Evolutionary conservation across 1,140 invertebrate genomes (phyloP).

Genomic region (Drosophila tani): DNA sequence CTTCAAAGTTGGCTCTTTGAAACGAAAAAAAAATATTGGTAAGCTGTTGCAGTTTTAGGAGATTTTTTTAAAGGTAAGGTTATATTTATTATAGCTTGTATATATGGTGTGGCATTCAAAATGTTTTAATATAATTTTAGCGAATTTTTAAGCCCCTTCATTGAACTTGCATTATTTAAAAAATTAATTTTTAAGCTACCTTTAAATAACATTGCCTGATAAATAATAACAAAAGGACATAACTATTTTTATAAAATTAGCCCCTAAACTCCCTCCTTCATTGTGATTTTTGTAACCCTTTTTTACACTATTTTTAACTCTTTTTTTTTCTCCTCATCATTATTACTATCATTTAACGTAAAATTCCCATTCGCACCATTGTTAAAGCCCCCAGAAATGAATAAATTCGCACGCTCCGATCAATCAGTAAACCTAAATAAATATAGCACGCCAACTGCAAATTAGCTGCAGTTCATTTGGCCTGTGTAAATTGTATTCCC

Average conservation of each 20-base stretch:
- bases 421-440: slow-evolving; percentile 13
- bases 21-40: neutral
- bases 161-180: neutral
- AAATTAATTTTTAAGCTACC: neutral
- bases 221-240: neutral
- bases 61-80: neutral
- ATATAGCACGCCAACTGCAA: slow-evolving; percentile 17
- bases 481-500: slow-evolving; percentile 23
- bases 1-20: slow-evolving; percentile 15
- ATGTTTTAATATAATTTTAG: accelerated
- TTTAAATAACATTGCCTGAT: too few species aligned
- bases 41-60: neutral
- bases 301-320: neutral
- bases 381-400: slow-evolving; percentile 6
- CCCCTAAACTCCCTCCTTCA: neutral
- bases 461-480: slow-evolving; percentile 47
- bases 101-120: neutral
- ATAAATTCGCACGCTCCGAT: slow-evolving; percentile 8
- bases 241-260: neutral
- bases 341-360: too few species aligned
- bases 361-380: neutral
- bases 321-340: neutral
- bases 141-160: neutral
- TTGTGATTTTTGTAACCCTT: neutral
- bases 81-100: too few species aligned